Conservation (phyloP, 23 tunicate genomes). For the Ascidia mentula region DNA sequence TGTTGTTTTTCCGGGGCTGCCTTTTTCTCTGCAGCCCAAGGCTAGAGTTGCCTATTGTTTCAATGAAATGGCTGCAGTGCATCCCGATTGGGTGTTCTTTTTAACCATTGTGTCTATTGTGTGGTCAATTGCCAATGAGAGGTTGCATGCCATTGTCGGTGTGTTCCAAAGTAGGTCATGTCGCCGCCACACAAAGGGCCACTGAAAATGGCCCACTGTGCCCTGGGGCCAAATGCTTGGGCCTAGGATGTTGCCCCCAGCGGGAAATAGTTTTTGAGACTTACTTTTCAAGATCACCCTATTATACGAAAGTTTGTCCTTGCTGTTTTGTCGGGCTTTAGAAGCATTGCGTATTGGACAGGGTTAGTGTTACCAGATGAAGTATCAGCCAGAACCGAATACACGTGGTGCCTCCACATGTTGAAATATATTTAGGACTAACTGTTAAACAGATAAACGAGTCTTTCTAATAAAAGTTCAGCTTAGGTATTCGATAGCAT, state of each 20-base stretch:
- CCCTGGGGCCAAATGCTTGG: constrained; percentile 9
- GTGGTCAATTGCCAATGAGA: constrained; percentile 1
- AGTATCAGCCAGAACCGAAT: too few relatives aligned
- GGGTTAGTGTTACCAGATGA: too few relatives aligned
- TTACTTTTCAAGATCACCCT: neutral
- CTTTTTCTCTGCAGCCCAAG: neutral
- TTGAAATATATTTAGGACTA: too few relatives aligned
- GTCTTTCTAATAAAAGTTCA: too few relatives aligned
- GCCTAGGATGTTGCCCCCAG: constrained; percentile 9
- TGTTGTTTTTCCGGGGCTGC: neutral
- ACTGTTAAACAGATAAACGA: too few relatives aligned
- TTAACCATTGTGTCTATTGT: constrained; percentile 3
- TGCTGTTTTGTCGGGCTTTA: too few relatives aligned
- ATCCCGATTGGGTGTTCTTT: neutral
- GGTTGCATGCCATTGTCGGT: constrained; percentile 37
- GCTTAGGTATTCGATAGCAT: too few relatives aligned
- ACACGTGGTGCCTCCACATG: too few relatives aligned
- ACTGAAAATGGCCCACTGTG: constrained; percentile 3
- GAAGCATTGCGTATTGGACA: too few relatives aligned
- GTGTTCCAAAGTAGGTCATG: constrained; percentile 11
- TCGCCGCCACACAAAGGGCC: neutral
- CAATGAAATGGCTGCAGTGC: constrained; percentile 2
- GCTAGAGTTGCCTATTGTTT: neutral
- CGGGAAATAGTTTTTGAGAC: neutral
- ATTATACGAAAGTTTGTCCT: neutral